Conservation (phyloP, 2,113 vertebrate species). For the Dicrurus megarhynchus region DNA sequence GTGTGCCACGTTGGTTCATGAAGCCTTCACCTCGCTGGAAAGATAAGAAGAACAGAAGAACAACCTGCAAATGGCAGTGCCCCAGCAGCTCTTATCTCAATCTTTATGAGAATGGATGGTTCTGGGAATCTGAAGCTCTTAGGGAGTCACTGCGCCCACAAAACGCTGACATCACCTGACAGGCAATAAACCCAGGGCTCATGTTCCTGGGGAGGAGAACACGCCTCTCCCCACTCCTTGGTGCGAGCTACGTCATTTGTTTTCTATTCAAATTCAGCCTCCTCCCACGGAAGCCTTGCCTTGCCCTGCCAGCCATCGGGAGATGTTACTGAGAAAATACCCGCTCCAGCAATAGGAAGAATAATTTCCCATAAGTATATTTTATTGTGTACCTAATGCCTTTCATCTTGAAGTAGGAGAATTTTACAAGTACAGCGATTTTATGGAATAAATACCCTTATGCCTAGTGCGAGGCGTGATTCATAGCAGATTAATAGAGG, state of each 20-base stretch:
- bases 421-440: constrained; percentile 30
- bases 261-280: constrained; percentile 54
- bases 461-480: constrained; percentile 4
- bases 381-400: constrained; percentile 19
- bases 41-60: background rate
- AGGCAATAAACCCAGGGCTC: background rate
- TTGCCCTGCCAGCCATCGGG: background rate
- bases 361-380: constrained; percentile 34
- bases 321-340: constrained; percentile 1
- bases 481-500: constrained; percentile 51
- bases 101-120: background rate
- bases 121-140: constrained; percentile 20
- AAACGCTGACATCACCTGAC: constrained; percentile 30
- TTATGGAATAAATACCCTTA: constrained; percentile 35
- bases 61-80: background rate
- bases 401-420: constrained; percentile 2
- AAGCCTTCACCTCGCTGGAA: background rate
- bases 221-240: constrained; percentile 13
- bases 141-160: constrained; percentile 24
- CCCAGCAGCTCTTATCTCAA: background rate
- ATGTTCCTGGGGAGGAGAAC: background rate
- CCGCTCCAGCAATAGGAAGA: background rate
- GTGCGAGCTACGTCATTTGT: constrained; percentile 18
- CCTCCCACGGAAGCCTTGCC: constrained; percentile 34
- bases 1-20: background rate